Evolutionary conservation across 2,888 invertebrate genomes (phyloP).

Genomic region (Nasonia oneida): DNA sequence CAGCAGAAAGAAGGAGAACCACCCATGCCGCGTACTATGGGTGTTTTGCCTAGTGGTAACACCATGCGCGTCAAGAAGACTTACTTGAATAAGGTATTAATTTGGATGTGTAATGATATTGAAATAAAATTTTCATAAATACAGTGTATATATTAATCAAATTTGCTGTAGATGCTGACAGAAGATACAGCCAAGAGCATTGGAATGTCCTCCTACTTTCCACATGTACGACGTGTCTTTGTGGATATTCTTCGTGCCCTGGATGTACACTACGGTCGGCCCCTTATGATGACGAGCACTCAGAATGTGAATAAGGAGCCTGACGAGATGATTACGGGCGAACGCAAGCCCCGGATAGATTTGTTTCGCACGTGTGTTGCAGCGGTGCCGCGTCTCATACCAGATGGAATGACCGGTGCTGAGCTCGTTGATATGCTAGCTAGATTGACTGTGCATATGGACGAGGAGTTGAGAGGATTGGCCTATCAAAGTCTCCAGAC

Average conservation of each 20-base stretch:
- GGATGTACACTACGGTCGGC: constrained; percentile 97
- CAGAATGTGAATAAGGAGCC: constrained; percentile 98
- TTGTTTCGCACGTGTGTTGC: constrained; percentile 99
- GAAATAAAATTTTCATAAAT: neutral
- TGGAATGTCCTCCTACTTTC: constrained; percentile 98
- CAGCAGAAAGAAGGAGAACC: constrained; percentile 99
- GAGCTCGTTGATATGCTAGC: constrained; percentile 97
- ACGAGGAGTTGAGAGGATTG: constrained; percentile 96
- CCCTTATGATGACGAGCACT: constrained; percentile 96
- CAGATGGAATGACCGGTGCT: constrained; percentile 96
- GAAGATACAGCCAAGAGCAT: constrained; percentile 98
- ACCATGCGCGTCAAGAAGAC: constrained; percentile 97
- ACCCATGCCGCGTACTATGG: constrained; percentile 98
- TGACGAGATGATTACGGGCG: constrained; percentile 95
- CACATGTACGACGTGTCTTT: constrained; percentile 96
- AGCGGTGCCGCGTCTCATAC: constrained; percentile 97
- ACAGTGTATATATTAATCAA: constrained; percentile 19
- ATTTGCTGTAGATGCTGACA: constrained; percentile 86
- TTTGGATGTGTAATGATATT: neutral
- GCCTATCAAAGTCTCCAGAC: constrained; percentile 98
- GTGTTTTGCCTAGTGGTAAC: constrained; percentile 96
- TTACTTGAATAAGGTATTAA: constrained; percentile 89
- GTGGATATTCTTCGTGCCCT: constrained; percentile 96
- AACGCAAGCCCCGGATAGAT: constrained; percentile 98
- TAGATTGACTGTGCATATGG: constrained; percentile 97